These are phyloP conservation scores for Muntiacus reevesi DNA, from an alignment of 2,113 vertebrate genomes.

Conservation along the genomic window DNA sequence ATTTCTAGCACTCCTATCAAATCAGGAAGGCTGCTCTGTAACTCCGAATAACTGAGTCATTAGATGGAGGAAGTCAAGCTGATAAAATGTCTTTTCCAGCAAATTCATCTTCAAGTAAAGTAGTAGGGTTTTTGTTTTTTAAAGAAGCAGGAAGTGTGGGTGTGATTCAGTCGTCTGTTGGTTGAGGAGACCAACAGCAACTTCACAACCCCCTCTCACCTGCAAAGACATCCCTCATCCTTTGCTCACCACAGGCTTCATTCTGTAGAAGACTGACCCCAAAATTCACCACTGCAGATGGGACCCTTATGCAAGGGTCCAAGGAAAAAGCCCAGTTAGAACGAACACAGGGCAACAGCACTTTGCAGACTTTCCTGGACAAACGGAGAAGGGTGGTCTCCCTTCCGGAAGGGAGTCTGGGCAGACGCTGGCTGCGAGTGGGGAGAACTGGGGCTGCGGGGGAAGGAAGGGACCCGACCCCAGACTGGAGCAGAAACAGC, in stretches of 20 bases:
- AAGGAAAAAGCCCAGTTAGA: not conserved
- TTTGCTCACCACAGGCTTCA: no score
- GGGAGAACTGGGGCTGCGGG: accelerated
- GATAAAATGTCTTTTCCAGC: not conserved
- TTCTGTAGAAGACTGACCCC: not conserved
- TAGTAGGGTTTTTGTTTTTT: not conserved
- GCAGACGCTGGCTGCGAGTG: accelerated
- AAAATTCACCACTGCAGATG: not conserved
- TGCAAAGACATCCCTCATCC: not conserved
- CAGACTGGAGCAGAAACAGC: not conserved
- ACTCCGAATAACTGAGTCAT: not conserved
- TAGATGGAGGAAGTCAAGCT: not conserved
- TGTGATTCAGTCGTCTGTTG: not conserved
- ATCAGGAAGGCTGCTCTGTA: not conserved
- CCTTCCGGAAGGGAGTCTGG: not conserved
- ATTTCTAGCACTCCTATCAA: not conserved
- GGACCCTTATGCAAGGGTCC: not conserved
- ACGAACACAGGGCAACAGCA: not conserved
- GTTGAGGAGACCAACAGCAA: not conserved
- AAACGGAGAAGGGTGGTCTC: not conserved
- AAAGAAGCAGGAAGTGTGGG: not conserved
- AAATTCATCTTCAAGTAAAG: not conserved
- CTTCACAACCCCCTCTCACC: not conserved
- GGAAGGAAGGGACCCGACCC: not conserved
- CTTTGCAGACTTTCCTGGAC: no score